Evolutionary conservation across 2,888 invertebrate species (phyloP), one percentile per base, ranked within the genome.

Genomic region (Netelia fuscicornis): DNA sequence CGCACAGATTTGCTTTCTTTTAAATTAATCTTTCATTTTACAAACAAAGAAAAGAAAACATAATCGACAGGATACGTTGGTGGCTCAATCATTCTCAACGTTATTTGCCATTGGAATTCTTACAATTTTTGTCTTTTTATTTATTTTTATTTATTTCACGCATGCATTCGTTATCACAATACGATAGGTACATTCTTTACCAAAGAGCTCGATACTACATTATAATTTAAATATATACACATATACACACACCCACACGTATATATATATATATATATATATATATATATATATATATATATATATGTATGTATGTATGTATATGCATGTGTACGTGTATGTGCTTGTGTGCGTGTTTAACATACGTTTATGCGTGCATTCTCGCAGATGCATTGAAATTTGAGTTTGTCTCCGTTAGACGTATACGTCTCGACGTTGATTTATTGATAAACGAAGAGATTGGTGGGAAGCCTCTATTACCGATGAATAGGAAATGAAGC

Each of bases 131-230:
- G 52, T 30, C 25, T 76, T 76, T 23, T 56, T 64, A 42, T 52
- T 52, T 60, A 58, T 74, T 71, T 75, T 72, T 67, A 37, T 60
- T 37, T 37, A 62, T 72, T 72, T 65, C 44, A 23, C 80, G 75
- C 83, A 62, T 71, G 60, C 82, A 82, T 79, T 85, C 76, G 71
- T 82, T 85, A 85, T 85, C 85, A 85, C 85, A 85, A 79, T 70
- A 85, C 79, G 79, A 76, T 82, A 85, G 85, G 85, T 85, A 85
- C 85, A 85, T 82, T 78, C 65, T 85, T 85, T 85, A 85, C 72
- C 76, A 85, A 48, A 82, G 82, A 85, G 85, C 82, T 85, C 85
- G 85, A 80, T 85, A 67, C 85, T 85, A 85, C 85, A 82, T 82
- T 82, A 76, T 58, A 62, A n/a, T 79, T 71, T 56, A 52, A 5